Evolutionary conservation across 1,140 invertebrate genomes (phyloP).

Genomic region (Drosophila sturtevanti): DNA sequence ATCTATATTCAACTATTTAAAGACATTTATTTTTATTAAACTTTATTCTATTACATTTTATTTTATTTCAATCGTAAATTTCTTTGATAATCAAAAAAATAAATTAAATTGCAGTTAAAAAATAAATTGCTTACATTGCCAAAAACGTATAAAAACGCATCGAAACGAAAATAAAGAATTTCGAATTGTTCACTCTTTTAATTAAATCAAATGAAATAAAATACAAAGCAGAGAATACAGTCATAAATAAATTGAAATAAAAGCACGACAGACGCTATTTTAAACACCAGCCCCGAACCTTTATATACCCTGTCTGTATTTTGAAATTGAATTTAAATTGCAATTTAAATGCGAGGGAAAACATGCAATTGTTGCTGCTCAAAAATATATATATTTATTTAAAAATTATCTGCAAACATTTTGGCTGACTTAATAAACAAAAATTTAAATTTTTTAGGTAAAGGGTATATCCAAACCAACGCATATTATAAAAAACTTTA

Average conservation of each 20-base stretch:
- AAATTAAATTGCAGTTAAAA: neutral
- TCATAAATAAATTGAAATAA: conserved; percentile 45
- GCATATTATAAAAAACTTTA: neutral
- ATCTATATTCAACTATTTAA: neutral
- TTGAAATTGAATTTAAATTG: no score
- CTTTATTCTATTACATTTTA: conserved; percentile 12
- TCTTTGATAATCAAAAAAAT: conserved; percentile 1
- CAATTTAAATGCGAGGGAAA: no score
- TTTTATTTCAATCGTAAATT: neutral
- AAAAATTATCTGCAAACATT: neutral
- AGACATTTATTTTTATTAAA: conserved; percentile 38
- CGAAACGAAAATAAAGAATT: neutral
- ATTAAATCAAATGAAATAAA: conserved; percentile 52
- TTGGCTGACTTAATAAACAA: neutral
- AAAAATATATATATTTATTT: conserved; percentile 13
- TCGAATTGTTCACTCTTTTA: neutral
- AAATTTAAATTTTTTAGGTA: no score
- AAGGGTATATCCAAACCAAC: conserved; percentile 18
- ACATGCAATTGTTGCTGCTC: neutral
- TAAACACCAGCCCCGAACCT: neutral
- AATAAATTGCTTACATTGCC: neutral
- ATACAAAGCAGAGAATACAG: conserved; percentile 26
- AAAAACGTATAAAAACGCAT: neutral
- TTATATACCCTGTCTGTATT: neutral
- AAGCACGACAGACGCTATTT: neutral